These are phyloP conservation scores for Cryptoblepharus egeriae DNA, from an alignment of 2,797 vertebrate genomes.

Conservation along the genomic window DNA sequence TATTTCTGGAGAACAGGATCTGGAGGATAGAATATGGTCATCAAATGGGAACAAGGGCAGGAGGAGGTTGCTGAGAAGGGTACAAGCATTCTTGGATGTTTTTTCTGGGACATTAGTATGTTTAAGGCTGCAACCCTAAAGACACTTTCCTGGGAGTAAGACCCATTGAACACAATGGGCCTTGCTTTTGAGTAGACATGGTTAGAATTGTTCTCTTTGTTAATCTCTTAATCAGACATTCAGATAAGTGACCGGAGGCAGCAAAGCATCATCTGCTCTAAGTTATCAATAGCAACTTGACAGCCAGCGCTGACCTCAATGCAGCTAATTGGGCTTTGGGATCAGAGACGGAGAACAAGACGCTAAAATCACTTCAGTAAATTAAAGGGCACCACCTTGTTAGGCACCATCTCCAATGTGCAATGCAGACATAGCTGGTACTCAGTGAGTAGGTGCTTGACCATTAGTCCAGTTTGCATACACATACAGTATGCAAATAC, in stretches of 20 bases:
- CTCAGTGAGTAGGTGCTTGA: too few species aligned
- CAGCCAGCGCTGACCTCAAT: background rate
- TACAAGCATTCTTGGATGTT: too few species aligned
- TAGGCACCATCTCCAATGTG: background rate
- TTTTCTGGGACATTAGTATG: background rate
- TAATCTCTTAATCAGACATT: background rate
- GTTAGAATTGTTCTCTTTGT: too few species aligned
- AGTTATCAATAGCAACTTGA: slow-evolving; percentile 15
- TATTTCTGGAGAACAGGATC: too few species aligned
- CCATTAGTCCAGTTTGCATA: too few species aligned
- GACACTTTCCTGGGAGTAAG: too few species aligned
- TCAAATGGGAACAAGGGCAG: background rate
- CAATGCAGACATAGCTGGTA: too few species aligned
- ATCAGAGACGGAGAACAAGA: background rate
- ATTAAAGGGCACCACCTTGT: background rate
- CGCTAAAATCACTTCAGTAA: background rate
- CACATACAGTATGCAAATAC: too few species aligned
- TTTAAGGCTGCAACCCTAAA: too few species aligned
- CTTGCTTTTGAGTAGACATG: background rate
- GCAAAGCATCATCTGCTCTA: background rate
- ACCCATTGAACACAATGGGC: too few species aligned
- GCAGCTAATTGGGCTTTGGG: slow-evolving; percentile 1
- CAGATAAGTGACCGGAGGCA: background rate
- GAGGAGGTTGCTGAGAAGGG: too few species aligned
- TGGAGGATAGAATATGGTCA: too few species aligned